Evolutionary conservation across 2,113 vertebrate genomes (phyloP).

Genomic region (Onychostruthus taczanowskii): DNA sequence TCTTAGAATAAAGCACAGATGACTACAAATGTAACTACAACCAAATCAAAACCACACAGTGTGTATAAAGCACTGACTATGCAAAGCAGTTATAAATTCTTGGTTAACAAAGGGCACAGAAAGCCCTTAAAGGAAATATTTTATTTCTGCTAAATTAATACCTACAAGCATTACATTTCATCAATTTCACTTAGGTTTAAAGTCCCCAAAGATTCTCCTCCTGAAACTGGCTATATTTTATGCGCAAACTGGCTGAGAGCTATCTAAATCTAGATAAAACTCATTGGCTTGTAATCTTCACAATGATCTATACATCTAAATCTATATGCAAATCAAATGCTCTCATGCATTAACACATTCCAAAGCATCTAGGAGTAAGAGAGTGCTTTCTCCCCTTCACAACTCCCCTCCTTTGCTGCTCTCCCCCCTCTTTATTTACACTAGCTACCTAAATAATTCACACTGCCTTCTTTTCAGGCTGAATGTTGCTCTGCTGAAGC

Average conservation of each 20-base stretch:
- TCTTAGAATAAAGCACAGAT: background rate
- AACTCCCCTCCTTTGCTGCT: background rate
- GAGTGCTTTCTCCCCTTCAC: background rate
- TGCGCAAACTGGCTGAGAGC: constrained; percentile 71
- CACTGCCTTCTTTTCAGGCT: constrained; percentile 74
- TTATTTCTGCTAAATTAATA: constrained; percentile 67
- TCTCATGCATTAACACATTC: constrained; percentile 75
- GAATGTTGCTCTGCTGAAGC: constrained; percentile 67
- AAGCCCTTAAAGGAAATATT: constrained; percentile 63
- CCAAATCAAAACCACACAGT: constrained; percentile 11
- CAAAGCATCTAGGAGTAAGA: constrained; percentile 67
- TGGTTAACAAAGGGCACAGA: constrained; percentile 55
- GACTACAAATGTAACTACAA: constrained; percentile 35
- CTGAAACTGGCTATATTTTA: constrained; percentile 77
- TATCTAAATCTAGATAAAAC: constrained; percentile 83
- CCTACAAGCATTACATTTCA: constrained; percentile 64
- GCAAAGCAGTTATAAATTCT: constrained; percentile 53
- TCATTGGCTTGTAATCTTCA: constrained; percentile 78
- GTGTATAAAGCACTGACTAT: background rate
- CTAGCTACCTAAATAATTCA: constrained; percentile 83
- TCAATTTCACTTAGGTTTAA: constrained; percentile 67
- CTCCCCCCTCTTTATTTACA: constrained; percentile 73
- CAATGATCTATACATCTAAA: constrained; percentile 83
- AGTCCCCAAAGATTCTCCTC: constrained; percentile 62
- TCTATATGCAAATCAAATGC: constrained; percentile 82